These are phyloP conservation scores for Metridium senile DNA, from an alignment of 92 coral and sea anemone genomes.

Conservation along the genomic window DNA sequence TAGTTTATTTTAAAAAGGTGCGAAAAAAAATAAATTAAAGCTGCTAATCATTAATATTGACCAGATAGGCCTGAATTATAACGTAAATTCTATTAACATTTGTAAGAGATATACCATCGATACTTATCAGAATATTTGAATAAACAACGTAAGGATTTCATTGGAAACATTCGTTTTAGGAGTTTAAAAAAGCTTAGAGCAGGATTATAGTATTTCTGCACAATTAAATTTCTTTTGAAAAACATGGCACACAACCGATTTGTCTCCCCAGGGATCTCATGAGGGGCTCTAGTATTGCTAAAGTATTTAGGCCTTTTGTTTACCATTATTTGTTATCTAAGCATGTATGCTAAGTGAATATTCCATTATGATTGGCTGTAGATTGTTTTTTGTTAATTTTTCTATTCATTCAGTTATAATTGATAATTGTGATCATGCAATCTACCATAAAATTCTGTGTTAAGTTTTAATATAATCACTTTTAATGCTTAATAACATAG, in stretches of 20 bases:
- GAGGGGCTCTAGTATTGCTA: neutral
- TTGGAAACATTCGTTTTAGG: conserved; percentile 4
- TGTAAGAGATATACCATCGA: neutral
- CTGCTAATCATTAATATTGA: conserved; percentile 2
- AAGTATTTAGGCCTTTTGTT: neutral
- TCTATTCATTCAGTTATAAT: neutral
- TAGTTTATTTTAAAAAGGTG: neutral
- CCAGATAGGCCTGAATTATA: neutral
- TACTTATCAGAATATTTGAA: neutral
- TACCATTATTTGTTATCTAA: neutral
- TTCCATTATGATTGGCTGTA: neutral
- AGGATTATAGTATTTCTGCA: conserved; percentile 1
- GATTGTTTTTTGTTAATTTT: neutral
- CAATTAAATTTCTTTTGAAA: neutral
- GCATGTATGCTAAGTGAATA: no score
- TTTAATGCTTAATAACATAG: no score
- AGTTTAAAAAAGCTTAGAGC: conserved; percentile 1
- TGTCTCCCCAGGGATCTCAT: neutral
- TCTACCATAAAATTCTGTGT: no score
- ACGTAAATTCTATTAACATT: neutral
- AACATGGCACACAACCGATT: neutral
- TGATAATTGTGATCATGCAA: neutral
- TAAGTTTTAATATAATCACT: no score
- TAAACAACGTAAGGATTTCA: neutral
- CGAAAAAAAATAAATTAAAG: neutral